Evolutionary conservation across 1,140 invertebrate species (phyloP), one percentile per base, ranked within the genome.

Genomic region (Wasmannia auropunctata): DNA sequence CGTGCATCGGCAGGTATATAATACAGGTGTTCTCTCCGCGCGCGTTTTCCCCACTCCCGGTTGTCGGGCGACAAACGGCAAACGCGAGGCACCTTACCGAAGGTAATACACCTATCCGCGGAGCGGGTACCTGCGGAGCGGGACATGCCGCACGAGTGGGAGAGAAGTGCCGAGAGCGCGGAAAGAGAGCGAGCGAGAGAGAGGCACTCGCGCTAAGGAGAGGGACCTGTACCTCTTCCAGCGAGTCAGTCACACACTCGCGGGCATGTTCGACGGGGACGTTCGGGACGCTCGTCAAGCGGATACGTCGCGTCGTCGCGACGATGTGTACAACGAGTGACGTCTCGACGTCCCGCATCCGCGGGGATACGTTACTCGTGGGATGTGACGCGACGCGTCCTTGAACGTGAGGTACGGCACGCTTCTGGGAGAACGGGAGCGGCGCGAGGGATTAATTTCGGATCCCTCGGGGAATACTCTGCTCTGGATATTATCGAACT

Each of bases 211-310:
- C 88, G 46, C 76, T 34, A 69, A 77, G 88, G 74, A 89, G 74
- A 89, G 85, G 79, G 79, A 90, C 85, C 85, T 85, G 88, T 85
- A 58, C 75, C 86, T 90, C 87, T 85, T 80, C 88, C 69, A 87
- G 72, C 87, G 46, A 90, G 85, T 87, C 87, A 91, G 89, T 90
- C 88, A 87, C 84, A 88, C 69, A 88, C 88, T 87, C 86, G n/a
- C n/a, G 88, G 74, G 79, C 87, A 91, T 89, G 88, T 88, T 81
- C 69, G 81, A 65, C 69, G 46, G 72, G 40, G 83, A 87, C 86
- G 90, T 86, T 46, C n/a, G 60, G n/a, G n/a, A n/a, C 37, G 70
- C 40, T 43, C 54, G 85, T 87, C 84, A 63, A 31, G 16, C 34
- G n/a, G 54, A 58, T 28, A 65, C n/a, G n/a, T n/a, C n/a, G n/a